Base-by-base conservation (phyloP, 2,113 vertebrate species). In the Bombycilla garrulus region DNA sequence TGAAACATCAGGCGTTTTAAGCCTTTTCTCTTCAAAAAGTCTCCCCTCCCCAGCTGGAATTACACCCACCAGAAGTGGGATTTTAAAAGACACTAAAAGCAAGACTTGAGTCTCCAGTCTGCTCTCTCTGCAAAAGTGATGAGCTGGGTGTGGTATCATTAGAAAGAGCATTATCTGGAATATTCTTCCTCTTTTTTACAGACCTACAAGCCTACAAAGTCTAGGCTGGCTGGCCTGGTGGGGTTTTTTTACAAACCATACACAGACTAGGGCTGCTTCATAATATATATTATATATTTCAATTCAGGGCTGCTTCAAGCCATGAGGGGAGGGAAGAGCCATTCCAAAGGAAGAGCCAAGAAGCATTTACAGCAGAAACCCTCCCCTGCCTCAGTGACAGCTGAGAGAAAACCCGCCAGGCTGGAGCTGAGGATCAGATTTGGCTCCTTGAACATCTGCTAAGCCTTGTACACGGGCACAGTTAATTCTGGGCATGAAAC, bases 361-460 rank as follows among this genome's bases (percentile, higher is more conserved):
- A 57, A 65, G n/a, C 66, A 66, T 24, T 80, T 73, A 72, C 8
- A 94, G 93, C 26, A 80, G 61, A 87, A 94, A 74, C 19, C 24
- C 15, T 76, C 56, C 67, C 53, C 29, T 33, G 56, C n/a, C n/a
- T 42, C 62, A 76, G 79, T 8, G 33, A 50, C 21, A 62, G 45
- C 45, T 90, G 64, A 11, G 38, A 81, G 56, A 90, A 38, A 82
- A 36, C 2, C 23, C 57, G 22, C 51, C 85, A 48, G 45, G 35
- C 36, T 65, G 72, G 38, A 86, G 83, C 40, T 65, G n/a, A 91
- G 80, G 7, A 25, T 83, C 83, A 35, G 42, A 76, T 90, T 76
- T 76, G 66, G 70, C 48, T 88, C 93, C 85, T 72, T 90, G 86
- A 94, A 65, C 93, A 82, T 94, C 82, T 93, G 85, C 93, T 90